These are phyloP conservation scores for Poeciliopsis infans DNA, from an alignment of 2,797 vertebrate species.

Conservation along the genomic window DNA sequence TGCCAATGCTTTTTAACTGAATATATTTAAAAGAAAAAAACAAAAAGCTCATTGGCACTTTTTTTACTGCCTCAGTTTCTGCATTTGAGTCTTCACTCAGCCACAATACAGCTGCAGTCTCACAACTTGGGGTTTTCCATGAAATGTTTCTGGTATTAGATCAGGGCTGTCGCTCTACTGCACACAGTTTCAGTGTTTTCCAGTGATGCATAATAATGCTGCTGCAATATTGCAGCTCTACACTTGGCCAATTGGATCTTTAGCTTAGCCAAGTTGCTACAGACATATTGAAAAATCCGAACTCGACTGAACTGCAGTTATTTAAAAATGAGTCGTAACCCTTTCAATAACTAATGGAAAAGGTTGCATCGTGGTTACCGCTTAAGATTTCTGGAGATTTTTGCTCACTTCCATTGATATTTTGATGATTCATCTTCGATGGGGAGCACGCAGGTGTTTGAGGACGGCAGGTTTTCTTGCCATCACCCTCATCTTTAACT, in stretches of 20 bases:
- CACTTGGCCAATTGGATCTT: background rate
- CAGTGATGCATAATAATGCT: background rate
- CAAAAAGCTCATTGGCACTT: background rate
- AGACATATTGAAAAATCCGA: background rate
- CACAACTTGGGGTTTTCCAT: background rate
- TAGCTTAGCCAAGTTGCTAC: background rate
- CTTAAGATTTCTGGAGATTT: background rate
- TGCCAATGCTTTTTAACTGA: background rate
- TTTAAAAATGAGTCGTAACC: background rate
- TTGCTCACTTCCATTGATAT: background rate
- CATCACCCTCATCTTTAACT: background rate
- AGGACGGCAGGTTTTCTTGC: background rate
- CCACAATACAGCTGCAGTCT: background rate
- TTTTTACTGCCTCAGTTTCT: background rate
- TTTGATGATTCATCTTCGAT: background rate
- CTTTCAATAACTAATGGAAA: background rate
- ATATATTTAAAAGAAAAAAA: background rate
- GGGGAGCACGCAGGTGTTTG: background rate
- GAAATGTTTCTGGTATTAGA: background rate
- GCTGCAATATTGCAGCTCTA: background rate
- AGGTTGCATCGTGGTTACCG: background rate
- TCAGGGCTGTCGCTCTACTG: background rate
- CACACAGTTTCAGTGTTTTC: background rate
- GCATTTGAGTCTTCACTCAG: background rate
- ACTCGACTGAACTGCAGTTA: background rate